Conservation (phyloP, 2,797 vertebrate genomes). For the Craterocephalus amniculus region DNA sequence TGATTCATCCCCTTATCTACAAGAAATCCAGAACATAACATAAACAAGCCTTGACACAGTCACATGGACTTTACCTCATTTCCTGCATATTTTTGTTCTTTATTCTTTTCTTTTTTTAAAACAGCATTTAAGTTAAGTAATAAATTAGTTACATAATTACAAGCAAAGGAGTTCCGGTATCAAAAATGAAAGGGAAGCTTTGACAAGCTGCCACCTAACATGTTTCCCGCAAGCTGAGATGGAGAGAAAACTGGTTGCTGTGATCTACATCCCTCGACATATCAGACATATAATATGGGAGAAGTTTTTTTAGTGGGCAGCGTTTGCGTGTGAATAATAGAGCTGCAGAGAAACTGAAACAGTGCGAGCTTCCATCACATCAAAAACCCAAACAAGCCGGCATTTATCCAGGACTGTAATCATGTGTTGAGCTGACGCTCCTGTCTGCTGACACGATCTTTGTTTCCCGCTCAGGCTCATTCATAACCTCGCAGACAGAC, state of each 20-base stretch:
- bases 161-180: neutral
- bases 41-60: conserved; percentile 25
- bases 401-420: conserved; percentile 42
- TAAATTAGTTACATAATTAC: neutral
- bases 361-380: conserved; percentile 24
- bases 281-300: conserved; percentile 5
- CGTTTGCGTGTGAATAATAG: conserved; percentile 9
- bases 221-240: conserved; percentile 3
- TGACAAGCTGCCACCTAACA: neutral
- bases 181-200: neutral
- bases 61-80: neutral
- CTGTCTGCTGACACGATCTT: conserved; percentile 63
- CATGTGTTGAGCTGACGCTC: conserved; percentile 58
- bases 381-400: conserved; percentile 13
- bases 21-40: conserved; percentile 24
- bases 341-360: neutral
- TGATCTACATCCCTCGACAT: neutral
- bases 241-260: conserved; percentile 6
- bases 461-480: conserved; percentile 48
- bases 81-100: neutral
- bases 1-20: conserved; percentile 28
- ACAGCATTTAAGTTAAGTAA: neutral
- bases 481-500: conserved; percentile 15
- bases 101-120: neutral
- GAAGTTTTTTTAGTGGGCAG: neutral